Conservation (phyloP, 2,113 vertebrate genomes). For the Henicopernis longicauda region DNA sequence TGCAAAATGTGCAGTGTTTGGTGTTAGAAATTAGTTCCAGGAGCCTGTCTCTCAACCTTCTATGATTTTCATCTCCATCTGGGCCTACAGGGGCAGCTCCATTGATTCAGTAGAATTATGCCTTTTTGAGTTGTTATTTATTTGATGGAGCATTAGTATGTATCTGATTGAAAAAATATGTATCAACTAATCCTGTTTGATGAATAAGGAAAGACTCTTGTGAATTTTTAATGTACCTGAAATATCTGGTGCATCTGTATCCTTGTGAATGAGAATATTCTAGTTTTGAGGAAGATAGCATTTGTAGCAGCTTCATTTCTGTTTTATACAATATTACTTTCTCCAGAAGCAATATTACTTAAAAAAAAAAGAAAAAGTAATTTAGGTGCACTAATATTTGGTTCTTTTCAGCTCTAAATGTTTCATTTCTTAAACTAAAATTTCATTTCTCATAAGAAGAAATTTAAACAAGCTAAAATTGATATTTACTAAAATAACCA, state of each 20-base stretch:
- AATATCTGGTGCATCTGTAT: neutral
- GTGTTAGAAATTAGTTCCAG: neutral
- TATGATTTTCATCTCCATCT: neutral
- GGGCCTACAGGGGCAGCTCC: neutral
- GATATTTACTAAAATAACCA: conserved; percentile 20
- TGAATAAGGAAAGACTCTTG: neutral
- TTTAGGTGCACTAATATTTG: neutral
- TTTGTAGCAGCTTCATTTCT: neutral
- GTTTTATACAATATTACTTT: neutral
- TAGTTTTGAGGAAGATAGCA: neutral
- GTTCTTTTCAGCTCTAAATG: neutral
- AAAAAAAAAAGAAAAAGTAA: neutral
- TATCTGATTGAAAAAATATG: neutral
- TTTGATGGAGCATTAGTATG: neutral
- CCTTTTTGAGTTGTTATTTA: neutral
- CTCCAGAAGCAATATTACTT: neutral
- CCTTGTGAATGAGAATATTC: neutral
- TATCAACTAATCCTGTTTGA: neutral
- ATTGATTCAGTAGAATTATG: neutral
- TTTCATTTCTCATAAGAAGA: neutral
- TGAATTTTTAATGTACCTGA: neutral
- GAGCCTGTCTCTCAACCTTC: neutral
- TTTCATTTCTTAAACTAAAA: neutral
- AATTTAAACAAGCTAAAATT: conserved; percentile 37
- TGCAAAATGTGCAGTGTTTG: neutral